Evolutionary conservation across 2,113 vertebrate species (phyloP).

Genomic region (Gopherus evgoodei): DNA sequence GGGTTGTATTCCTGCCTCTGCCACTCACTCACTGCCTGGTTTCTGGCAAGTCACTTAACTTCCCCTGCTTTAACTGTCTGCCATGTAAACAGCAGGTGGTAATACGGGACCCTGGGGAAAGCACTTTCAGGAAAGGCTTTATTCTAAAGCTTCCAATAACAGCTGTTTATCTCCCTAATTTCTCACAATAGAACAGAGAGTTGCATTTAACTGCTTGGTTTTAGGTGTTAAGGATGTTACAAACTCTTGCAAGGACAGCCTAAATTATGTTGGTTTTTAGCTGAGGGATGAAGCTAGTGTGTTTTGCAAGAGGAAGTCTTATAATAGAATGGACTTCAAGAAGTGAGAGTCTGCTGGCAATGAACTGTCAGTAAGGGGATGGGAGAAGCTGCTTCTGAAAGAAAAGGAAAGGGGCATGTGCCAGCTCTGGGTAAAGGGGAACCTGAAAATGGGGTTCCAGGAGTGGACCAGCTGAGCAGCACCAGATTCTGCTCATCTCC

Average conservation of each 20-base stretch:
- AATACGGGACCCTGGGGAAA: neutral
- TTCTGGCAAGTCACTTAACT: neutral
- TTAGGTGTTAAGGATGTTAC: neutral
- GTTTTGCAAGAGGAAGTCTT: neutral
- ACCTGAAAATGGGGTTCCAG: neutral
- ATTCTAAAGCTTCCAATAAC: neutral
- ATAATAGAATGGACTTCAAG: neutral
- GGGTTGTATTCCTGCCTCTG: neutral
- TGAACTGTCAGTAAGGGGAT: neutral
- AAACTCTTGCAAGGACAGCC: neutral
- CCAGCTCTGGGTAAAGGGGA: neutral
- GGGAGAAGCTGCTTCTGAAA: neutral
- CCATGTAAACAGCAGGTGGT: neutral
- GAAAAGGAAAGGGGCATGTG: neutral
- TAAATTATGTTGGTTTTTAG: accelerated
- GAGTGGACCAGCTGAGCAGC: neutral
- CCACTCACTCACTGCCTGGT: neutral
- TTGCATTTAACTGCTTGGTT: neutral
- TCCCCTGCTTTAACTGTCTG: neutral
- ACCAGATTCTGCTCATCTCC: neutral
- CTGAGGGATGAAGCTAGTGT: neutral
- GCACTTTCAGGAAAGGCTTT: neutral
- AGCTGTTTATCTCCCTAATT: neutral
- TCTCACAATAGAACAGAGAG: neutral
- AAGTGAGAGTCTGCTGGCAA: neutral